phyloP scores from a whole-genome alignment of 1,140 invertebrate genomes.

The Drosophila funebris region DNA sequence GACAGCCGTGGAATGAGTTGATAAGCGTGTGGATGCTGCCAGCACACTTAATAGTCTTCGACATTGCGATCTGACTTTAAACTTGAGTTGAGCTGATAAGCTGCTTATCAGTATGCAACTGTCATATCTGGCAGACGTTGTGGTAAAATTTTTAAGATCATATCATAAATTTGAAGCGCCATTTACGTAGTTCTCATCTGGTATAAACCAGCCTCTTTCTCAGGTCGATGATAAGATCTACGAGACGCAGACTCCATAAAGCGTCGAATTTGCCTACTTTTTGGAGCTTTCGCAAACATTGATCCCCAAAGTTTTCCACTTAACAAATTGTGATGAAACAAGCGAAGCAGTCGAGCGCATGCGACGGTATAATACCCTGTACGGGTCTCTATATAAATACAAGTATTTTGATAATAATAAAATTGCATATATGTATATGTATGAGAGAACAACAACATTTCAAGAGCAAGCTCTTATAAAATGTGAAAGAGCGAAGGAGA shows the following conservation, averaged over 20 bases:
- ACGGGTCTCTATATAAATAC: too few species aligned
- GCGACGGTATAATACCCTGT: too few species aligned
- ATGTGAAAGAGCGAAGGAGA: too few species aligned
- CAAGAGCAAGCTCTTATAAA: too few species aligned
- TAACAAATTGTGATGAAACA: not conserved
- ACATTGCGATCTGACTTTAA: not conserved
- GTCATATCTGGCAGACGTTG: slow-evolving; percentile 16
- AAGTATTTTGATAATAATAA: too few species aligned
- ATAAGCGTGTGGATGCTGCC: slow-evolving; percentile 38
- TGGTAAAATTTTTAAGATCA: slow-evolving; percentile 3
- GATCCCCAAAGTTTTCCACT: not conserved
- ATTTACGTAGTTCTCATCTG: not conserved
- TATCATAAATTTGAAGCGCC: not conserved
- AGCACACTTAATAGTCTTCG: slow-evolving; percentile 45
- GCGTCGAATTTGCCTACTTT: not conserved
- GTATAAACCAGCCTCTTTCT: not conserved
- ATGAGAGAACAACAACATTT: too few species aligned
- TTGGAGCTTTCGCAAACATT: not conserved
- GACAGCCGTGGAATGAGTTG: not conserved
- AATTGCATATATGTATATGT: too few species aligned
- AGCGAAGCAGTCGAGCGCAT: too few species aligned
- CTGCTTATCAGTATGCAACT: slow-evolving; percentile 21
- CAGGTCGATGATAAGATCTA: not conserved
- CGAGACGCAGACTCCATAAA: not conserved
- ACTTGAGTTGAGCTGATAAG: slow-evolving; percentile 21